Conservation (phyloP, 2,888 invertebrate species). For the Mythimna loreyi region DNA sequence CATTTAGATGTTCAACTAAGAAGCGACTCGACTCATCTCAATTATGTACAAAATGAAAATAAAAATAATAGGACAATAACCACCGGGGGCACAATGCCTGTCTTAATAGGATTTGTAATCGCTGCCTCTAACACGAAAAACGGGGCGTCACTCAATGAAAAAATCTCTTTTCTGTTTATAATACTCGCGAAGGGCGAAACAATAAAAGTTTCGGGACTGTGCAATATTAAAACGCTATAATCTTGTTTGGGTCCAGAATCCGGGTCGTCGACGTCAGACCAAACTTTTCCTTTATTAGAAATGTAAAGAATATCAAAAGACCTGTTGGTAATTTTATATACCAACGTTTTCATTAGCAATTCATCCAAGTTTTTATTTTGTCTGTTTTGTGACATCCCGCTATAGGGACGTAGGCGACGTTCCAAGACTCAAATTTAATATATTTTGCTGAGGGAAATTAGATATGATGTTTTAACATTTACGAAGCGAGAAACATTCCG, state of each 20-base stretch:
- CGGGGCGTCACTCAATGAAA: conserved; percentile 83
- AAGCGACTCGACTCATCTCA: conserved; percentile 79
- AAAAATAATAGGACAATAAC: conserved; percentile 75
- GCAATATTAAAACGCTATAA: conserved; percentile 88
- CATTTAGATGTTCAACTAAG: conserved; percentile 82
- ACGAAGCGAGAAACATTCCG: conserved; percentile 64
- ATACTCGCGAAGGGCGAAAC: conserved; percentile 81
- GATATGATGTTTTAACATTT: conserved; percentile 72
- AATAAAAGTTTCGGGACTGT: conserved; percentile 85
- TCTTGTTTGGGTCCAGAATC: conserved; percentile 78
- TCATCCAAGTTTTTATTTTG: conserved; percentile 79
- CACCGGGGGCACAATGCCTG: conserved; percentile 74
- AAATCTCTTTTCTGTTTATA: conserved; percentile 82
- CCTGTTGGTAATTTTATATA: conserved; percentile 79
- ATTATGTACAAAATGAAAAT: conserved; percentile 85
- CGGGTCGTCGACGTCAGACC: conserved; percentile 74
- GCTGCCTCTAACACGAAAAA: conserved; percentile 75
- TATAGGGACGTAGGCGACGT: conserved; percentile 62
- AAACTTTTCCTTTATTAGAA: conserved; percentile 83
- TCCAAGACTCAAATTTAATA: conserved; percentile 79
- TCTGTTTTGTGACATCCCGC: conserved; percentile 69
- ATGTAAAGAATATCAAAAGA: conserved; percentile 80
- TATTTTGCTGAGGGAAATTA: conserved; percentile 72
- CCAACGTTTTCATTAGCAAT: conserved; percentile 83
- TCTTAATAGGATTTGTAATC: conserved; percentile 85